phyloP scores from a whole-genome alignment of 2,888 invertebrate genomes.

The Rapana venosa region DNA sequence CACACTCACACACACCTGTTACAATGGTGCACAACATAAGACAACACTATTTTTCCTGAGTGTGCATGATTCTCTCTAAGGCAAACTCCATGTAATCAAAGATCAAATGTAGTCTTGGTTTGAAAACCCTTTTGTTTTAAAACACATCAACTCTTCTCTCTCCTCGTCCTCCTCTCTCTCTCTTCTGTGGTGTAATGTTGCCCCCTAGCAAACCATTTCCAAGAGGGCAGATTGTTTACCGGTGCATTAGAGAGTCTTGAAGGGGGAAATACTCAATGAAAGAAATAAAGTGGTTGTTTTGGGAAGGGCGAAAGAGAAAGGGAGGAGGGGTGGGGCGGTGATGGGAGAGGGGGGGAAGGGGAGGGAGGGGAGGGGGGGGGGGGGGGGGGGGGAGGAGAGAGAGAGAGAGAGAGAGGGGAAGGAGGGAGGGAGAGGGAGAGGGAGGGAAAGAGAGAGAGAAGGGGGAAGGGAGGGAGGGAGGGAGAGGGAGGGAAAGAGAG shows the following conservation, averaged over 20 bases:
- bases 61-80: too few relatives aligned
- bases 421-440: background rate
- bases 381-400: background rate
- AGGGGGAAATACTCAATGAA: too few relatives aligned
- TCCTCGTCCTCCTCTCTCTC: too few relatives aligned
- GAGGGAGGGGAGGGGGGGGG: background rate
- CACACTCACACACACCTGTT: background rate
- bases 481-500: background rate
- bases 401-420: background rate
- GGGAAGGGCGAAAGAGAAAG: background rate
- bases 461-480: background rate
- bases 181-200: too few relatives aligned
- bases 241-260: too few relatives aligned
- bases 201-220: too few relatives aligned
- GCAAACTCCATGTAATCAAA: background rate
- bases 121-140: too few relatives aligned
- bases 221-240: too few relatives aligned
- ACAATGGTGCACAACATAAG: background rate
- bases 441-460: background rate
- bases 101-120: too few relatives aligned
- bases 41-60: too few relatives aligned
- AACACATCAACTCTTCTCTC: too few relatives aligned
- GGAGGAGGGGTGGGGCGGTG: background rate
- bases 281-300: too few relatives aligned
- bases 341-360: background rate